Base-by-base conservation (phyloP, 1,140 invertebrate species). In the Drosophila takahashii region DNA sequence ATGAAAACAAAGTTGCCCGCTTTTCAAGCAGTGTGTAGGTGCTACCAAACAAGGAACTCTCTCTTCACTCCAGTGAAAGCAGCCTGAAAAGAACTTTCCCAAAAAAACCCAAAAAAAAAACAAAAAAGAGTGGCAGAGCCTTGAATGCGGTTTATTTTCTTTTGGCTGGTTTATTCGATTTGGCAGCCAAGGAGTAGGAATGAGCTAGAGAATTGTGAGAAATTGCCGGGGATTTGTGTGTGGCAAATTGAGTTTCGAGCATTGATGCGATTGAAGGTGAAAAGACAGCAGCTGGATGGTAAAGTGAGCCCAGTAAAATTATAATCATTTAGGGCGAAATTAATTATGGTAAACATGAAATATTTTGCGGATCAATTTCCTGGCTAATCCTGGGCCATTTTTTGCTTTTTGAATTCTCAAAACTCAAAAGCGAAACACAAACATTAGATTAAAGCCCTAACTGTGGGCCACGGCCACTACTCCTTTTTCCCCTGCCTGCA, bases 121-220 rank as follows among this genome's bases (percentile, higher is more conserved):
- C 5, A 57, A 37, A 36, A 32, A 52, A 59, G 47, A 27, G 39
- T 48, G 26, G 45, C 45, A 48, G 34, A 39, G 26, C 73, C 65
- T 34, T 76, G 74, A 78, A 66, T 86, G 83, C 47, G 83, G 79
- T 83, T 83, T 83, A 79, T 81, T 79, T 83, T 76, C 83, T 81
- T 61, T 79, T 87, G 64, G 80, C 73, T 81, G 81, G 59, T 78
- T 85, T 85, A 85, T 85, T 86, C 87, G 83, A 86, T 86, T 86
- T 85, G 62, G 57, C 51, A 75, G 58, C 64, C 53, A 39, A 13
- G 47, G 58, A 32, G 26, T 47, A 13, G 27, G 39, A 61, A 61
- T 61, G 26, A 61, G 39, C 39, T 29, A 29, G 37, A 53, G 18
- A 50, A 70, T 71, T 65, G 60, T 61, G 56, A 66, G 59, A 75